phyloP scores from a whole-genome alignment of 1,140 invertebrate genomes.

The Apis cerana region DNA sequence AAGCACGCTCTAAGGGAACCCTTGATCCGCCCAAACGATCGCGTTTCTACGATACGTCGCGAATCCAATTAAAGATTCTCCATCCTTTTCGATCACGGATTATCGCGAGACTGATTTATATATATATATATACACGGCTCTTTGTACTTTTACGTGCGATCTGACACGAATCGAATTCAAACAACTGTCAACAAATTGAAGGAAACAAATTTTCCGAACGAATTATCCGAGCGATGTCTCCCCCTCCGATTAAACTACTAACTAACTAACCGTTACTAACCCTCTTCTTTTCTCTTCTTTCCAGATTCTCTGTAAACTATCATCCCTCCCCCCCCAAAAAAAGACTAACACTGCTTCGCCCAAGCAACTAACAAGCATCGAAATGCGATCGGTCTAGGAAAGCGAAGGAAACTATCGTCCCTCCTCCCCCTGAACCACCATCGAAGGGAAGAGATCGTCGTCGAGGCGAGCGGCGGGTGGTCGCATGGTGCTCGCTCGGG shows the following conservation, averaged over 20 bases:
- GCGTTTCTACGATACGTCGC: not conserved
- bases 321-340: not conserved
- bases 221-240: too few species aligned
- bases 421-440: too few species aligned
- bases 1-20: conserved; percentile 31
- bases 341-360: conserved; percentile 36
- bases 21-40: not conserved
- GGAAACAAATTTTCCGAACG: too few species aligned
- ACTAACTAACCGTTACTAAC: conserved; percentile 65
- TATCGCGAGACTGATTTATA: too few species aligned
- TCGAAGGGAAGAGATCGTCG: conserved; percentile 1
- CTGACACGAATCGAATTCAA: too few species aligned
- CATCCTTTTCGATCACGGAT: too few species aligned
- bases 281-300: conserved; percentile 65
- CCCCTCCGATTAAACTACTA: too few species aligned
- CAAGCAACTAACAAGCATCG: not conserved
- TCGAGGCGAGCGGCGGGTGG: conserved; percentile 1
- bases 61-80: not conserved
- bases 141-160: too few species aligned
- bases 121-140: too few species aligned
- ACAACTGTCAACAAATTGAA: too few species aligned
- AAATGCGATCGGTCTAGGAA: not conserved
- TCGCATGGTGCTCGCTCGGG: conserved; percentile 12
- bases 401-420: too few species aligned
- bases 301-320: conserved; percentile 64